Evolutionary conservation across 2,113 vertebrate species (phyloP).

Genomic region (Pipa parva): DNA sequence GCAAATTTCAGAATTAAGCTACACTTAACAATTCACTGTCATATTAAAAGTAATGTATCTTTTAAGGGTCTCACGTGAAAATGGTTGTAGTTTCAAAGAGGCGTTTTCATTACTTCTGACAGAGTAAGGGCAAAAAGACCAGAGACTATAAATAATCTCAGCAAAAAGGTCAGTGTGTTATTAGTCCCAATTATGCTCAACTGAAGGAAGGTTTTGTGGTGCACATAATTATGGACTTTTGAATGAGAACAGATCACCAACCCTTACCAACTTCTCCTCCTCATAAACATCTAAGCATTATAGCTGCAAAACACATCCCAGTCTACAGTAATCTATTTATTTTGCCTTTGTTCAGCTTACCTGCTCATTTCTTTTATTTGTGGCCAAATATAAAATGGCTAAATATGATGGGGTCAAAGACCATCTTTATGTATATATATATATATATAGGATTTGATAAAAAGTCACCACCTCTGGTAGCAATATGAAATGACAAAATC

Average conservation of each 20-base stretch:
- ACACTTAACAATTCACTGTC: conserved; percentile 30
- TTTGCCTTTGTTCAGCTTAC: too few relatives aligned
- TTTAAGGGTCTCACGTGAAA: conserved; percentile 14
- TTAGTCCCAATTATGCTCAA: conserved; percentile 59
- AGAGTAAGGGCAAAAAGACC: conserved; percentile 37
- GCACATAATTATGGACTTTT: conserved; percentile 57
- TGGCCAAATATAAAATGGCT: too few relatives aligned
- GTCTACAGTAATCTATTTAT: too few relatives aligned
- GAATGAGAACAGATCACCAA: conserved; percentile 53
- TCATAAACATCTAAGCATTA: not conserved
- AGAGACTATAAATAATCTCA: conserved; percentile 49
- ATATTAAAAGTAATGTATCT: conserved; percentile 39
- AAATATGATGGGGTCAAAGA: too few relatives aligned
- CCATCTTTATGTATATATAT: too few relatives aligned
- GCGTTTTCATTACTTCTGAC: conserved; percentile 31
- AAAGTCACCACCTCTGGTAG: too few relatives aligned
- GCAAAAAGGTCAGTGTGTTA: conserved; percentile 56
- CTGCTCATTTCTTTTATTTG: too few relatives aligned
- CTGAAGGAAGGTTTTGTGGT: conserved; percentile 47
- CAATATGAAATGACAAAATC: too few relatives aligned
- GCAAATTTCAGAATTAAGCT: conserved; percentile 29
- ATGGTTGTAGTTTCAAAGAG: conserved; percentile 24
- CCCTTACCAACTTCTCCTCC: conserved; percentile 36
- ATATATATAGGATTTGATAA: too few relatives aligned
- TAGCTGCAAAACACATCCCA: too few relatives aligned